These are phyloP conservation scores for Heliconius sara DNA, from an alignment of 2,888 invertebrate genomes.

Conservation along the genomic window DNA sequence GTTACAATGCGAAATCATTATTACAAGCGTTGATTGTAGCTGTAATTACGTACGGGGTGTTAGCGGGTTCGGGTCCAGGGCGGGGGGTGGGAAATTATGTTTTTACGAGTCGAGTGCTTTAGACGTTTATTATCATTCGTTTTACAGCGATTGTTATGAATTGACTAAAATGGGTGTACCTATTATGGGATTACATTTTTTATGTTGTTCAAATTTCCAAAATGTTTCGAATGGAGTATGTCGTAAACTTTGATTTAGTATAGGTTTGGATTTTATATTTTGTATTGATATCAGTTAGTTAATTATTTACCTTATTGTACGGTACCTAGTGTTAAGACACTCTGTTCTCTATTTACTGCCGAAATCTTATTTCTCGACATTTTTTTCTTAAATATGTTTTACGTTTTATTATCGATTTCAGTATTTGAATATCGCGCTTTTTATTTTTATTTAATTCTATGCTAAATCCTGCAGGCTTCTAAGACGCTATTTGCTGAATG, in stretches of 20 bases:
- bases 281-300: no score
- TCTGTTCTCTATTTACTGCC: no score
- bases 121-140: constrained; percentile 54
- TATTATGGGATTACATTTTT: constrained; percentile 45
- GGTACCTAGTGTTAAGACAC: no score
- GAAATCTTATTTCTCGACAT: no score
- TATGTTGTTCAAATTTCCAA: constrained; percentile 24
- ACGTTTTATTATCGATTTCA: no score
- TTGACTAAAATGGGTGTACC: constrained; percentile 46
- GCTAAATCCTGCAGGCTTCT: no score
- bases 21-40: constrained; percentile 53
- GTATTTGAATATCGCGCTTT: no score
- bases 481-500: no score
- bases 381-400: no score
- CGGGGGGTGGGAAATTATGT: constrained; percentile 51
- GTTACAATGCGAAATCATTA: constrained; percentile 53
- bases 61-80: constrained; percentile 36
- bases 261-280: background rate
- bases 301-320: no score
- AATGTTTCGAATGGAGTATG: constrained; percentile 6
- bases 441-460: no score
- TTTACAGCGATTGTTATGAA: constrained; percentile 51
- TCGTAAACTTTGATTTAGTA: constrained; percentile 10
- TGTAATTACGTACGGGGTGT: constrained; percentile 52
- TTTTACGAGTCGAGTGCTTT: constrained; percentile 56